These are phyloP conservation scores for Venustaconcha ellipsiformis DNA, from an alignment of 1,140 invertebrate species.

Conservation along the genomic window DNA sequence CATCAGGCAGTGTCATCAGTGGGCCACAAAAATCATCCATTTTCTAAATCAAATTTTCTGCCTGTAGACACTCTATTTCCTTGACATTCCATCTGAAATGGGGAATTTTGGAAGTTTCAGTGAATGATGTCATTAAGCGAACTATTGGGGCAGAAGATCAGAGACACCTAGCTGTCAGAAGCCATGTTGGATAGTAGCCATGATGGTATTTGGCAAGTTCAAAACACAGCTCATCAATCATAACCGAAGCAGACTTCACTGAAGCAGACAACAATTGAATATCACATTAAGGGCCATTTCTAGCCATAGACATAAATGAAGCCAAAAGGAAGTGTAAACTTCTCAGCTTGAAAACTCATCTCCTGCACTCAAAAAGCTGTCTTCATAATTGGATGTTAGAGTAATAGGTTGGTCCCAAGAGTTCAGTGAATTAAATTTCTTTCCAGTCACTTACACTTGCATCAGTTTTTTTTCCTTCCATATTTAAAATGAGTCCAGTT, in stretches of 20 bases:
- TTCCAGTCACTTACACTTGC: no score
- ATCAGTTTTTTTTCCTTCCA: no score
- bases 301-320: no score
- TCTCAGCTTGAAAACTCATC: no score
- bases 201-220: conserved; percentile 14
- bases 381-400: no score
- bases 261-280: no score
- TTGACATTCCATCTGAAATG: conserved; percentile 20
- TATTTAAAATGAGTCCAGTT: no score
- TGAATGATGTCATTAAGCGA: conserved; percentile 23
- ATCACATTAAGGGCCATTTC: no score
- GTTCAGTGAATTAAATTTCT: no score
- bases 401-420: no score
- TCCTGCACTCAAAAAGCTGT: no score
- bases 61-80: conserved; percentile 36
- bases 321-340: no score
- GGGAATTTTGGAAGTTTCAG: conserved; percentile 11
- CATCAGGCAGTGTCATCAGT: conserved; percentile 20
- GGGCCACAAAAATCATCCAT: conserved; percentile 24
- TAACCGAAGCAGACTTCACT: background rate
- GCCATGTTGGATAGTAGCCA: conserved; percentile 1
- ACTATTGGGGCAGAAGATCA: conserved; percentile 16
- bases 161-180: conserved; percentile 10
- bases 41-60: conserved; percentile 36
- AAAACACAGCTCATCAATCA: conserved; percentile 13